phyloP scores from a whole-genome alignment of 2,888 invertebrate genomes.

The Athalia cordata region DNA sequence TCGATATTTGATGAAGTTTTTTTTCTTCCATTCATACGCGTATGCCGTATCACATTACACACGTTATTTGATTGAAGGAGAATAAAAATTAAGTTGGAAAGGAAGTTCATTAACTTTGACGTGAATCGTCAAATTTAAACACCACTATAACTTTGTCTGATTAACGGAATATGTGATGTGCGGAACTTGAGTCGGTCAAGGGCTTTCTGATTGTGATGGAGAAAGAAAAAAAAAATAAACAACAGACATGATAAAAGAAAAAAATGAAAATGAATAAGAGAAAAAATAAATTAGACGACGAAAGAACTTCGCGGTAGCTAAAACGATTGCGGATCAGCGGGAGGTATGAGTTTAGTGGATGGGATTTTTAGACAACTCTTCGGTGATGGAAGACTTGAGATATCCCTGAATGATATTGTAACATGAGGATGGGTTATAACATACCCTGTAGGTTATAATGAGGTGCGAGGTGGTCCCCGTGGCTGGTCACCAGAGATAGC shows the following conservation, averaged over 20 bases:
- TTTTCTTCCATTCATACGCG: no score
- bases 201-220: no score
- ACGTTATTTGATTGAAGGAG: no score
- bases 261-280: not conserved
- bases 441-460: conserved; percentile 65
- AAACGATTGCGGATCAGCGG: conserved; percentile 3
- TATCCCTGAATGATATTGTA: conserved; percentile 66
- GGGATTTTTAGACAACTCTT: conserved; percentile 15
- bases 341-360: conserved; percentile 11
- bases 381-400: conserved; percentile 48
- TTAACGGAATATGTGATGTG: no score
- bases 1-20: no score
- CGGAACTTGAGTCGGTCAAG: no score
- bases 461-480: conserved; percentile 65
- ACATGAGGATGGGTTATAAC: conserved; percentile 65
- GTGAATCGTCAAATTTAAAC: no score
- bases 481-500: conserved; percentile 67
- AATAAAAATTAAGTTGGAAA: no score
- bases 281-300: not conserved
- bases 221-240: no score
- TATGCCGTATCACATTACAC: no score
- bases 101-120: no score
- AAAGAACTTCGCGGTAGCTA: conserved; percentile 46
- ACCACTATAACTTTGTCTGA: no score
- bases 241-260: not conserved